Percentiles rank a stretch among this genome's conserved stretches.
These are phyloP conservation scores for Mastomys natalensis DNA, from an alignment of 2,113 vertebrate species.

Conservation along the genomic window DNA sequence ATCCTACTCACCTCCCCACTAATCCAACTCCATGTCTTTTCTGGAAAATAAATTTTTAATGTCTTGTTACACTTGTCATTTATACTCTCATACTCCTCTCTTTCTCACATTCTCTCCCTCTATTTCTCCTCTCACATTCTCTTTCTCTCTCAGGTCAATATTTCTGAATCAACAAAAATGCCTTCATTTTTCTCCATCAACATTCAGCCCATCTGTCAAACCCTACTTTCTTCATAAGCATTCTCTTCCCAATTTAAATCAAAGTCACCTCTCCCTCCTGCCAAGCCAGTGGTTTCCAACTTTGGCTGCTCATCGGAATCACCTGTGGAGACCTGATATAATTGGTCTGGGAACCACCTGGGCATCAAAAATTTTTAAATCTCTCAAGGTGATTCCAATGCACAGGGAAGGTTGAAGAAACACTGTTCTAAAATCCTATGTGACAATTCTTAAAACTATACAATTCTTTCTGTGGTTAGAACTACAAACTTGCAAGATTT, in stretches of 20 bases:
- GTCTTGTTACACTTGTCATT: background rate
- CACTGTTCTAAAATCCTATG: background rate
- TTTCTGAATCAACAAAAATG: background rate
- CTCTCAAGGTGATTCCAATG: constrained; percentile 57
- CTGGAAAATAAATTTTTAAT: background rate
- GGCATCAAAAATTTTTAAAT: background rate
- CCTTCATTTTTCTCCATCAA: background rate
- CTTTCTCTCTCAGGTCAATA: background rate
- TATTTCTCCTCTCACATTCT: background rate
- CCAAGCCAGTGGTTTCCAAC: constrained; percentile 40
- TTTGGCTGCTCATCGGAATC: background rate
- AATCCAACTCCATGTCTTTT: background rate
- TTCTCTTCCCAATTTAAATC: background rate
- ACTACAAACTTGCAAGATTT: background rate
- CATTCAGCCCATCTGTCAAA: constrained; percentile 15
- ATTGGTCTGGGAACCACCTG: constrained; percentile 61
- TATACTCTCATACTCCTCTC: background rate
- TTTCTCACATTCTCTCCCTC: background rate
- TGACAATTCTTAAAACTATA: background rate
- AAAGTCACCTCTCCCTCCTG: constrained; percentile 47
- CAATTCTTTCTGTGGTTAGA: background rate
- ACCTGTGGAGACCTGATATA: constrained; percentile 59
- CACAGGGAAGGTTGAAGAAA: background rate
- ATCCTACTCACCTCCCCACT: background rate
- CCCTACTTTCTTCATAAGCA: background rate